Percentiles rank a stretch among this genome's conserved stretches.
phyloP scores from a whole-genome alignment of 2,113 vertebrate genomes.

The Pseudorhombus dupliciocellatus region DNA sequence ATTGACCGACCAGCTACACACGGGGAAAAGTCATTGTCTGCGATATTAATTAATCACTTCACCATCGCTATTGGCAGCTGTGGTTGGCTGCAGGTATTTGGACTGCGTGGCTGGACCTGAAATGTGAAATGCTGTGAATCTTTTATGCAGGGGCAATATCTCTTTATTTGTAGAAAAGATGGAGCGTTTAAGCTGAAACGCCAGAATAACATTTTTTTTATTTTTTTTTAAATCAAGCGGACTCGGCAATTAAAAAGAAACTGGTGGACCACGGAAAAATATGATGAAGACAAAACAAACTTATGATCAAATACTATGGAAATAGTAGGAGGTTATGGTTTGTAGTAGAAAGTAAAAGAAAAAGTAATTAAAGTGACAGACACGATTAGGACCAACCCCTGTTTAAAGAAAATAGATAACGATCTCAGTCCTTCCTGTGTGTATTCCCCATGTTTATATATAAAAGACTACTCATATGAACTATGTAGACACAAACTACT shows the following conservation, averaged over 20 bases:
- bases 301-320: not conserved
- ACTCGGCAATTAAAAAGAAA: too few relatives aligned
- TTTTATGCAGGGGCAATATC: too few relatives aligned
- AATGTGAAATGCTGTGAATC: not conserved
- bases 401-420: not conserved
- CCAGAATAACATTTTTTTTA: not conserved
- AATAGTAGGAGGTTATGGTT: too few relatives aligned
- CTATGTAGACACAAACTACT: constrained; percentile 1
- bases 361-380: too few relatives aligned
- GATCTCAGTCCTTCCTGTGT: too few relatives aligned
- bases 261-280: not conserved
- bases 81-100: not conserved
- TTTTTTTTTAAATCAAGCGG: not conserved
- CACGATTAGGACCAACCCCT: not conserved
- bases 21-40: constrained; percentile 11
- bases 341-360: too few relatives aligned
- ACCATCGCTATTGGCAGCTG: constrained; percentile 18
- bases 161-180: too few relatives aligned
- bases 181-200: not conserved
- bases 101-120: not conserved
- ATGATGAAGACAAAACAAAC: not conserved
- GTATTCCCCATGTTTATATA: not conserved
- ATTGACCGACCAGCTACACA: constrained; percentile 30
- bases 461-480: not conserved
- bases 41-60: constrained; percentile 24